A percentile compares a stretch with the other conserved stretches of the same genome.
Evolutionary conservation across 2,797 vertebrate species (phyloP).

Genomic region (Mormyrus hasselquistii): DNA sequence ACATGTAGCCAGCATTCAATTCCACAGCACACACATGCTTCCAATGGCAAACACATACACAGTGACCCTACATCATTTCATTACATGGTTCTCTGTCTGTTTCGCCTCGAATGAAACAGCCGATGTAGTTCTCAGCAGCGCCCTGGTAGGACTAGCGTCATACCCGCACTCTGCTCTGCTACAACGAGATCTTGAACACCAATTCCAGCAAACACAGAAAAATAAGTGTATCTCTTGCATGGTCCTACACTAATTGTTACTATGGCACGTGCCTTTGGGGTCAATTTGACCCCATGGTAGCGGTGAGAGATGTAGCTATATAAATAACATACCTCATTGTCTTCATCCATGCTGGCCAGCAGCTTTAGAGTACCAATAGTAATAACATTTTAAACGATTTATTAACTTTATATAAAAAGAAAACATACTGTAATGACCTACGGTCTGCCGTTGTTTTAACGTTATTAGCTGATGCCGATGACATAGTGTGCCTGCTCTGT

Average conservation of each 20-base stretch:
- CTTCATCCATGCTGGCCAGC: slow-evolving; percentile 58
- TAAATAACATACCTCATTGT: slow-evolving; percentile 47
- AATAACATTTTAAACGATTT: not conserved
- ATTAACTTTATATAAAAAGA: not conserved
- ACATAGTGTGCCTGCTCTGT: not conserved
- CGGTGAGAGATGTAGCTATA: not conserved
- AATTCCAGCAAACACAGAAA: not conserved
- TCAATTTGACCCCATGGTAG: not conserved
- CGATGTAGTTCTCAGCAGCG: not conserved
- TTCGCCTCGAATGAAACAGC: not conserved
- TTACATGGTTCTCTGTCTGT: not conserved
- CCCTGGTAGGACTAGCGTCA: not conserved
- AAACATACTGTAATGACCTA: not conserved
- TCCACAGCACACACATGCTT: not conserved
- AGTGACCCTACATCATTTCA: not conserved
- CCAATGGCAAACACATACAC: not conserved
- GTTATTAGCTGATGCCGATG: not conserved
- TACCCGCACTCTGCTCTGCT: not conserved
- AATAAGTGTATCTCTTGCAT: not conserved
- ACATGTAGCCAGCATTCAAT: not conserved
- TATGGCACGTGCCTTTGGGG: too few species aligned
- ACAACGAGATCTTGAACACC: not conserved
- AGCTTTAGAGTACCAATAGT: slow-evolving; percentile 44
- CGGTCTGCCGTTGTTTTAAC: not conserved
- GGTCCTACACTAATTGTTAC: too few species aligned